Percentiles rank a stretch among this genome's conserved stretches.
Conservation (phyloP, 2,113 vertebrate species). For the Albula goreensis region DNA sequence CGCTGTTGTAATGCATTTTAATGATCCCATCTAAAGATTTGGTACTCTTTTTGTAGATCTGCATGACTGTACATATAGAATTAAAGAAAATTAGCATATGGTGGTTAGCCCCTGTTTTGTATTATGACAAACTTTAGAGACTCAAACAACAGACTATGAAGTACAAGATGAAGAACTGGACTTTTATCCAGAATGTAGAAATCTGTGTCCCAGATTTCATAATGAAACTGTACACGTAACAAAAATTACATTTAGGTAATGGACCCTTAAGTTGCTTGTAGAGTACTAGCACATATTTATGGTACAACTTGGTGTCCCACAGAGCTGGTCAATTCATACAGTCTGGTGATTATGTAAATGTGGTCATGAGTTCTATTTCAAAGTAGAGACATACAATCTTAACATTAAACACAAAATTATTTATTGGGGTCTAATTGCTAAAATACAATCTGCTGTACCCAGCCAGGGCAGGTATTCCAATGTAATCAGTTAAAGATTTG, state of each 20-base stretch:
- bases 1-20: not conserved
- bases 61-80: not conserved
- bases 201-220: not conserved
- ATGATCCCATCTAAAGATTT: not conserved
- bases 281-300: too few relatives aligned
- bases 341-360: too few relatives aligned
- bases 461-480: too few relatives aligned
- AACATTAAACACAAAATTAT: too few relatives aligned
- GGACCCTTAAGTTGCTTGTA: too few relatives aligned
- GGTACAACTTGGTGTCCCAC: too few relatives aligned
- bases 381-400: too few relatives aligned
- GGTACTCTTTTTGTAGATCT: not conserved
- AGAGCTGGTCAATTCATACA: too few relatives aligned
- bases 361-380: too few relatives aligned
- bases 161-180: not conserved
- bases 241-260: not conserved
- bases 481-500: not conserved
- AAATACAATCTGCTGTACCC: too few relatives aligned
- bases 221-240: not conserved
- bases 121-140: not conserved
- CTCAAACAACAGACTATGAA: not conserved
- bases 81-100: not conserved
- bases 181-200: not conserved
- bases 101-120: not conserved
- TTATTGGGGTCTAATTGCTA: too few relatives aligned